These are phyloP conservation scores for Heteropelma amictum DNA, from an alignment of 2,888 invertebrate species.

Conservation along the genomic window DNA sequence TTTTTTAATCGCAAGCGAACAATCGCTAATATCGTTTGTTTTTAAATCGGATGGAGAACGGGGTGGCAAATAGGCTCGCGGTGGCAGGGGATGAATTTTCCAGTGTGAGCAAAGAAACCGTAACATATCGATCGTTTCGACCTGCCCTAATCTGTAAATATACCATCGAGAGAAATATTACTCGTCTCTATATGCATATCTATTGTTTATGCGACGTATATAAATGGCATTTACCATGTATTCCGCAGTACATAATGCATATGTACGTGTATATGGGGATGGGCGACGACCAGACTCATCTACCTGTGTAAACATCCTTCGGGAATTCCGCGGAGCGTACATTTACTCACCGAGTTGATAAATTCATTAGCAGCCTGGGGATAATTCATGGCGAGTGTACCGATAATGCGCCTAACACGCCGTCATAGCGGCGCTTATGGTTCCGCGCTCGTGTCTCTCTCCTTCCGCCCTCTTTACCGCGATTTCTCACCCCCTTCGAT, in stretches of 20 bases:
- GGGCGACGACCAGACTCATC: slow-evolving; percentile 27
- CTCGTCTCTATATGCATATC: too few relatives aligned
- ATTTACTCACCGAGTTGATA: slow-evolving; percentile 55
- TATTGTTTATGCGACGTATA: slow-evolving; percentile 3
- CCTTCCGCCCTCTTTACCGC: not conserved
- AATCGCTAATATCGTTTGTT: too few relatives aligned
- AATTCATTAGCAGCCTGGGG: slow-evolving; percentile 52
- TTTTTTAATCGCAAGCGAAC: too few relatives aligned
- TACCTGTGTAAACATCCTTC: slow-evolving; percentile 50
- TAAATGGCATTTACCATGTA: slow-evolving; percentile 11
- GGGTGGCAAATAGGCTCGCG: too few relatives aligned
- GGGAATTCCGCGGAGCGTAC: slow-evolving; percentile 49
- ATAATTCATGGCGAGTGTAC: slow-evolving; percentile 54
- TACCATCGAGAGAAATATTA: too few relatives aligned
- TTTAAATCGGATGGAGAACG: too few relatives aligned
- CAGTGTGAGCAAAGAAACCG: too few relatives aligned
- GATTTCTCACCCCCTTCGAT: not conserved
- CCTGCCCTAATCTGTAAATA: too few relatives aligned
- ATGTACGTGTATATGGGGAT: too few relatives aligned
- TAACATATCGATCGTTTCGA: too few relatives aligned
- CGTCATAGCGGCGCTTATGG: slow-evolving; percentile 32
- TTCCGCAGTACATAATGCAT: not conserved
- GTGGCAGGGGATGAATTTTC: too few relatives aligned
- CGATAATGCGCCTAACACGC: slow-evolving; percentile 46
- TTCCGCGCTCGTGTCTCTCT: not conserved